Conservation (phyloP, 2,113 vertebrate genomes). For the Argyrosomus japonicus region DNA sequence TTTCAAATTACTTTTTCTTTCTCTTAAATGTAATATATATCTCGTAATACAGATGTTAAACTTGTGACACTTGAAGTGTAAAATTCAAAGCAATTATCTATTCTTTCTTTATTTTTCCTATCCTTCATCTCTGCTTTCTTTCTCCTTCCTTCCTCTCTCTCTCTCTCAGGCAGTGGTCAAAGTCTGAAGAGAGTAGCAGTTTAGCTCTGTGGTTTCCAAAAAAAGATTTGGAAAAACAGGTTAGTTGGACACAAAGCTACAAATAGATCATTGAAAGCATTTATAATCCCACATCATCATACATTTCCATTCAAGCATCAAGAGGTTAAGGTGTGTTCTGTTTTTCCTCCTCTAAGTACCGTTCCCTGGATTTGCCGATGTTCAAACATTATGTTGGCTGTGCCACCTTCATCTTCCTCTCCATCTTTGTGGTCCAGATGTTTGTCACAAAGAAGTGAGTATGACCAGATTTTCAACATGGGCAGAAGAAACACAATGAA, state of each 20-base stretch:
- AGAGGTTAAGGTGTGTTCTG: not conserved
- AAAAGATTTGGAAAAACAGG: slow-evolving; percentile 93
- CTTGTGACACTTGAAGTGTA: not conserved
- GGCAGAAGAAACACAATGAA: not conserved
- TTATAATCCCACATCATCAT: not conserved
- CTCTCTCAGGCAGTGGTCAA: slow-evolving; percentile 89
- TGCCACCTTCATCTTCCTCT: slow-evolving; percentile 90
- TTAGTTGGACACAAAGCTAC: slow-evolving; percentile 69
- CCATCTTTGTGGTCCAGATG: slow-evolving; percentile 92
- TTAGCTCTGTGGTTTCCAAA: slow-evolving; percentile 92
- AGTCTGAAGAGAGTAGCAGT: slow-evolving; percentile 88
- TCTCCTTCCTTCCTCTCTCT: not conserved
- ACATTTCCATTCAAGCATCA: slow-evolving; percentile 1
- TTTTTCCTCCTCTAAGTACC: slow-evolving; percentile 85
- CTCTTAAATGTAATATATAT: no score
- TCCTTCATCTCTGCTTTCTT: not conserved
- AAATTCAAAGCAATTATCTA: not conserved
- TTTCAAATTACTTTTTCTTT: not conserved
- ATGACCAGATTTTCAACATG: not conserved
- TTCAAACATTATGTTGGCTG: slow-evolving; percentile 92
- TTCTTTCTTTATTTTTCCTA: not conserved
- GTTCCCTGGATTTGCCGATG: slow-evolving; percentile 89
- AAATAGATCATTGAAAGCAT: not conserved
- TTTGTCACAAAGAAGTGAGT: slow-evolving; percentile 89
- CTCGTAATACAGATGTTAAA: not conserved